Evolutionary conservation across 2,113 vertebrate species (phyloP).

Genomic region (Osmerus eperlanus): DNA sequence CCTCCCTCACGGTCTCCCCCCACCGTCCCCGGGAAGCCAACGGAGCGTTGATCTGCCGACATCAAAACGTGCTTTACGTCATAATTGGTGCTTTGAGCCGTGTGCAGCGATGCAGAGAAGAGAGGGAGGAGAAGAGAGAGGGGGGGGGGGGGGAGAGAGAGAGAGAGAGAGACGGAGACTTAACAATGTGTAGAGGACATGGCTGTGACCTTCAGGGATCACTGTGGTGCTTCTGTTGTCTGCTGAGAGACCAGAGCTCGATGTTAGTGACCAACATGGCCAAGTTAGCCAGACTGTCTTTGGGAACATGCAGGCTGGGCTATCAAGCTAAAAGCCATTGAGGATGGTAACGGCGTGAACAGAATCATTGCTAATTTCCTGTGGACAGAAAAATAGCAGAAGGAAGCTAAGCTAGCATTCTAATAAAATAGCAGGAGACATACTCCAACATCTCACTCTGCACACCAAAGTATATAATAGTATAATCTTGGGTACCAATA

Average conservation of each 20-base stretch:
- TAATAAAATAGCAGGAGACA: neutral
- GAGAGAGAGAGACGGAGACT: slow-evolving; percentile 5
- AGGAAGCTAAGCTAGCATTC: neutral
- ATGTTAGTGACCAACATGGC: slow-evolving; percentile 26
- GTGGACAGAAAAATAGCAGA: neutral
- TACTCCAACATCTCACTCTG: neutral
- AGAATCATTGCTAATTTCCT: neutral
- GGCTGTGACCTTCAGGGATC: slow-evolving; percentile 68
- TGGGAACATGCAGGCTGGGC: slow-evolving; percentile 16
- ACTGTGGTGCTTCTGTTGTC: slow-evolving; percentile 45
- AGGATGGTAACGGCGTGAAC: neutral
- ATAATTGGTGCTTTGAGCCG: slow-evolving; percentile 64
- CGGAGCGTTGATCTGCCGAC: slow-evolving; percentile 44
- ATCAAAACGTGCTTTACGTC: slow-evolving; percentile 55
- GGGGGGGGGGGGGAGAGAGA: neutral
- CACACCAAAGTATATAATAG: neutral
- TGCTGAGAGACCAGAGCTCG: slow-evolving; percentile 40
- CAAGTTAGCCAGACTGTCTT: slow-evolving; percentile 8
- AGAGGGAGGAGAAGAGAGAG: neutral
- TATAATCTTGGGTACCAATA: slow-evolving; percentile 44
- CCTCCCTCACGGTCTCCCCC: slow-evolving; percentile 21
- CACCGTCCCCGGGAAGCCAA: slow-evolving; percentile 32
- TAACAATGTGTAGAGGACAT: slow-evolving; percentile 49
- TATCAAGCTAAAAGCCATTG: slow-evolving; percentile 15
- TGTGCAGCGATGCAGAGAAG: slow-evolving; percentile 41